Conservation (phyloP, 2,888 invertebrate genomes). For the Phrixothrix hirtus region DNA sequence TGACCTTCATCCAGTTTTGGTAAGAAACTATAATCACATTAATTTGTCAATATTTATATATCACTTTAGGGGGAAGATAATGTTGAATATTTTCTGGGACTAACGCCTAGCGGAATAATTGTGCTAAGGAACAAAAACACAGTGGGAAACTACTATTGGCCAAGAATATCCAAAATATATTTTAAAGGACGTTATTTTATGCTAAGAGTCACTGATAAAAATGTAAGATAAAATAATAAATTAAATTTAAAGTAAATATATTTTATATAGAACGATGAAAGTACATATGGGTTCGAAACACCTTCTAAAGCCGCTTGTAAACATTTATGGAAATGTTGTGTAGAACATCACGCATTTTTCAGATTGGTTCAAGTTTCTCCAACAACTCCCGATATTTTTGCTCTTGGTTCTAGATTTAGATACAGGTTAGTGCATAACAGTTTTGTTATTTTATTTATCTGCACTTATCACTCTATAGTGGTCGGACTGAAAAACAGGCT, state of each 20-base stretch:
- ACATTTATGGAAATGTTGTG: slow-evolving; percentile 94
- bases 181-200: slow-evolving; percentile 97
- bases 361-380: slow-evolving; percentile 81
- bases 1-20: slow-evolving; percentile 94
- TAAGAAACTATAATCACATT: slow-evolving; percentile 61
- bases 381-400: slow-evolving; percentile 74
- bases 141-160: slow-evolving; percentile 98
- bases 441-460: not conserved
- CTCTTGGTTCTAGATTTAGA: slow-evolving; percentile 77
- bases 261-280: slow-evolving; percentile 78
- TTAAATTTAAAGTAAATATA: not conserved
- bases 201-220: slow-evolving; percentile 94
- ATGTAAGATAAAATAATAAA: slow-evolving; percentile 66
- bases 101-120: slow-evolving; percentile 94
- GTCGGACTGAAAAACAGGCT: slow-evolving; percentile 66
- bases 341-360: slow-evolving; percentile 94
- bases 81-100: slow-evolving; percentile 92
- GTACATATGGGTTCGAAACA: slow-evolving; percentile 95
- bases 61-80: slow-evolving; percentile 86
- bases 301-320: slow-evolving; percentile 90
- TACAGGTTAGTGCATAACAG: slow-evolving; percentile 63
- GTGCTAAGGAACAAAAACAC: slow-evolving; percentile 93
- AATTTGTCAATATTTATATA: slow-evolving; percentile 11
- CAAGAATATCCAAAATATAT: slow-evolving; percentile 93
- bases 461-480: slow-evolving; percentile 56